Percentiles rank a stretch among this genome's conserved stretches.
These are phyloP conservation scores for Polyommatus icarus DNA, from an alignment of 2,888 invertebrate species.

Conservation along the genomic window DNA sequence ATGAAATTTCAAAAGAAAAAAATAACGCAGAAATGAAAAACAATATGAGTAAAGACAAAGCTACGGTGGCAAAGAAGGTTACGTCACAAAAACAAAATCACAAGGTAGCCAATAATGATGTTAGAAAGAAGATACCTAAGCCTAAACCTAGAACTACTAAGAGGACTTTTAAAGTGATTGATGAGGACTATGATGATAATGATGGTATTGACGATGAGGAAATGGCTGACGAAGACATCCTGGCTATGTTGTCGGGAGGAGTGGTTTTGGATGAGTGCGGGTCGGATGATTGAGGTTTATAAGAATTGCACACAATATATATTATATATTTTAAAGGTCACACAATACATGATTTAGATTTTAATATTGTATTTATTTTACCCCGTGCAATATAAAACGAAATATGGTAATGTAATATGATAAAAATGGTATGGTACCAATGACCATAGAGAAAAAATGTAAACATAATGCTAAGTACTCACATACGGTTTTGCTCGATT, in stretches of 20 bases:
- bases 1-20: slow-evolving; percentile 20
- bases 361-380: neutral
- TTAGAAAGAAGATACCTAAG: neutral
- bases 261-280: slow-evolving; percentile 68
- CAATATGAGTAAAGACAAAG: neutral
- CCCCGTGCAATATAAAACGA: neutral
- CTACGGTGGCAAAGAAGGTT: slow-evolving; percentile 22
- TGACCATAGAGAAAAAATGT: no score
- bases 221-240: slow-evolving; percentile 62
- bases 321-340: neutral
- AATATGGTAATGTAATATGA: neutral
- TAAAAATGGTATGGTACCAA: no score
- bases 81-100: slow-evolving; percentile 2
- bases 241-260: slow-evolving; percentile 62
- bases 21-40: slow-evolving; percentile 25
- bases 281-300: slow-evolving; percentile 50
- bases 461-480: no score
- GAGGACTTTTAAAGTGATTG: slow-evolving; percentile 22
- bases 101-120: neutral
- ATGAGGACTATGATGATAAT: slow-evolving; percentile 33
- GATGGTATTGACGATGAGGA: slow-evolving; percentile 52
- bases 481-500: no score
- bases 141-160: slow-evolving; percentile 10
- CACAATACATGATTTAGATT: neutral
- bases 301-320: neutral